Conservation (phyloP, 2,113 vertebrate genomes). For the Dicerorhinus sumatrensis region DNA sequence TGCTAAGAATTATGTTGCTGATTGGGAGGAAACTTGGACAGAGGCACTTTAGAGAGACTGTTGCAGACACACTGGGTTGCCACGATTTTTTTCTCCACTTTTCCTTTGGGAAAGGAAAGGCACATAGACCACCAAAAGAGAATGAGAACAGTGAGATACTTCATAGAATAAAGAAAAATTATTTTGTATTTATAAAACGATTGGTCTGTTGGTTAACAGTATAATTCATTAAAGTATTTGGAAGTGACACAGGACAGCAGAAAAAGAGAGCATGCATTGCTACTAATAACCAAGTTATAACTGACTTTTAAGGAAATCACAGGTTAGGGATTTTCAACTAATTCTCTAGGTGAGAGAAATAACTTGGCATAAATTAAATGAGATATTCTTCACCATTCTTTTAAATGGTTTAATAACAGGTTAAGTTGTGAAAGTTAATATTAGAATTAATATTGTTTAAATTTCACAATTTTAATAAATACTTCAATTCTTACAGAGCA, state of each 20-base stretch:
- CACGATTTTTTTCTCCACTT: background rate
- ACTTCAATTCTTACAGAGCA: background rate
- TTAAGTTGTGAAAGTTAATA: background rate
- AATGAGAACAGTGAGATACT: background rate
- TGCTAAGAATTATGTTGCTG: background rate
- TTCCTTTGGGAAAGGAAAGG: background rate
- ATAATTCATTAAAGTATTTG: background rate
- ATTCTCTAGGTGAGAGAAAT: conserved; percentile 47
- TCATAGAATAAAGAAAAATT: background rate
- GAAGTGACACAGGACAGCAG: background rate
- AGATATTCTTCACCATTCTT: background rate
- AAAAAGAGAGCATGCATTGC: background rate
- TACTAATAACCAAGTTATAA: background rate
- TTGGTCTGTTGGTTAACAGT: background rate
- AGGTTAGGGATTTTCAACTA: background rate
- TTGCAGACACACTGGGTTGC: background rate
- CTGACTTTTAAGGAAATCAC: background rate
- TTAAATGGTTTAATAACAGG: background rate
- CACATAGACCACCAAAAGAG: background rate
- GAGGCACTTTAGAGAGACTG: background rate
- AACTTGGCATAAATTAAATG: background rate
- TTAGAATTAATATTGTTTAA: background rate
- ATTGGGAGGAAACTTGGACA: background rate
- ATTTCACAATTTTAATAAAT: background rate
- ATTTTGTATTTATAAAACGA: background rate